Evolutionary conservation across 2,888 invertebrate species (phyloP), one percentile per base, ranked within the genome.

Genomic region (Aspidiotus destructor): DNA sequence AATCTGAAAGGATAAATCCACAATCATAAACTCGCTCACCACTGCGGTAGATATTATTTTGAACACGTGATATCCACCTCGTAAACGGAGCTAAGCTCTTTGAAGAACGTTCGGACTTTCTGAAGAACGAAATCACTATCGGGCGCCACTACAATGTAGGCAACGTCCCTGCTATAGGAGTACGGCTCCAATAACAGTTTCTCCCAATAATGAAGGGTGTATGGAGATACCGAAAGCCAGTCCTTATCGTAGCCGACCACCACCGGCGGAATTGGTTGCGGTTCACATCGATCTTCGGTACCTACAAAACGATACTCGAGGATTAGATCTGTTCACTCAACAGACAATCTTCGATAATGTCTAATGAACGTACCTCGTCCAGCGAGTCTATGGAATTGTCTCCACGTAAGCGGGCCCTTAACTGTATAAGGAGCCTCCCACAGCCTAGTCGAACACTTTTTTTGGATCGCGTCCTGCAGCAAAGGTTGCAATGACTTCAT

Each of bases 341-440:
- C 2, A 48, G 2, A 48, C 2, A 48, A 13, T 3, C 48, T 13
- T 48, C 6, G 6, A 2, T 48, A 48, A 11, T 1, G n/a, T 48
- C 2, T 13, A 6, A 48, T 13, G 48, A 6, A 58, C 72, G 73
- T 71, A 80, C 83, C 94, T 76, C 95, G 83, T 9, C 95, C 96
- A 54, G 96, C 95, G 71, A 97, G 82, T 70, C 93, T 85, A 81
- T 96, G 97, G 80, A 99, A 97, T 78, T 97, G 94, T 67, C 96
- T 84, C 98, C 98, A 99, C 1, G 98, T 99, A 13, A 99, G 84
- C 42, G 98, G 98, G 0, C 99, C 99, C 72, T 92, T 88, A 55
- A 99, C 93, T 0, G 87, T 88, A 74, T 89, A 86, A 1, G 88
- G 89, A 67, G 94, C 92, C 78, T 97, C 96, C 90, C 96, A 96